phyloP scores from a whole-genome alignment of 2,888 invertebrate genomes.

The Polymixis flavicincta region DNA sequence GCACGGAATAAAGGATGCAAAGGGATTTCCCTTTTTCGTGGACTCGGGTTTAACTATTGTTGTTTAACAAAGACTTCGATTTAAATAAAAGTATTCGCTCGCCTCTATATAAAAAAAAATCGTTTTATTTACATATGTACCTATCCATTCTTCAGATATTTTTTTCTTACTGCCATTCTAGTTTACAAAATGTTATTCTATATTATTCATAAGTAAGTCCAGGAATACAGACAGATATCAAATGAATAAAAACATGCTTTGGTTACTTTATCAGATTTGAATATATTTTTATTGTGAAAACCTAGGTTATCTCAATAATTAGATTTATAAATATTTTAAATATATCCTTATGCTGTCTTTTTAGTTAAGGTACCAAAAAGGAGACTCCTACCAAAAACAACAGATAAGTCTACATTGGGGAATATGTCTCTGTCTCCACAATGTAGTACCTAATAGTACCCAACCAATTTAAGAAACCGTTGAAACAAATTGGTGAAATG shows the following conservation, averaged over 20 bases:
- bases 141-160: slow-evolving; percentile 13
- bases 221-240: not conserved
- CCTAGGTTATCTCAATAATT: not conserved
- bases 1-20: slow-evolving; percentile 79
- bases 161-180: not conserved
- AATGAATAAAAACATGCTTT: not conserved
- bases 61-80: slow-evolving; percentile 78
- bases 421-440: not conserved
- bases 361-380: not conserved
- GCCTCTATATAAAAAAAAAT: slow-evolving; percentile 57
- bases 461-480: too few species aligned
- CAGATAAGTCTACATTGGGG: not conserved
- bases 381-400: too few species aligned
- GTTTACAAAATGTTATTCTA: not conserved
- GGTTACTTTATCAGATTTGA: not conserved
- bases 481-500: too few species aligned
- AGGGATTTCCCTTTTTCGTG: slow-evolving; percentile 80
- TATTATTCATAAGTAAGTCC: not conserved
- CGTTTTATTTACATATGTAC: slow-evolving; percentile 19
- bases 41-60: slow-evolving; percentile 82
- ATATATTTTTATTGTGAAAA: not conserved
- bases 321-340: not conserved
- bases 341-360: not conserved
- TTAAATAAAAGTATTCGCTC: slow-evolving; percentile 71
- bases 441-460: not conserved